A percentile compares a stretch with the other conserved stretches of the same genome.
Conservation (phyloP, 2,888 invertebrate species). For the Eupsilia transversa region DNA sequence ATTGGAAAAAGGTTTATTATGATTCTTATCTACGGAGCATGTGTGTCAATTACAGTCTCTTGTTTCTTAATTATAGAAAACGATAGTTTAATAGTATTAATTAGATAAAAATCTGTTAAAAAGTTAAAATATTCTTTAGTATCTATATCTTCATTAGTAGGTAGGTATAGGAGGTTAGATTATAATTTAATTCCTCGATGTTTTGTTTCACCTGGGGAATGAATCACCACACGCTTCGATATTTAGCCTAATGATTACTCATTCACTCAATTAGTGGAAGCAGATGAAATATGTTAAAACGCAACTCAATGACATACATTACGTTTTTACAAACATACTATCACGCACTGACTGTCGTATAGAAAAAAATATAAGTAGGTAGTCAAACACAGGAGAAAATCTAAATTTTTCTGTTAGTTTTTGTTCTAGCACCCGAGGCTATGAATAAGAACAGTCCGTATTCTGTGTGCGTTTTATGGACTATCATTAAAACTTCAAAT, state of each 20-base stretch:
- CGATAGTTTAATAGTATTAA: neutral
- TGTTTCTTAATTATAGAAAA: slow-evolving; percentile 2
- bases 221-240: slow-evolving; percentile 1
- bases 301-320: slow-evolving; percentile 6
- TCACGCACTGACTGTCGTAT: neutral
- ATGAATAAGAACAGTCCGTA: slow-evolving; percentile 55
- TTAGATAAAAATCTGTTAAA: neutral
- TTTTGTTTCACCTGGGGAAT: neutral
- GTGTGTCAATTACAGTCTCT: slow-evolving; percentile 5
- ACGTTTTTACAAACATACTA: neutral
- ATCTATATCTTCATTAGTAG: neutral
- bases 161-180: neutral
- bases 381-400: slow-evolving; percentile 9
- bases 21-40: slow-evolving; percentile 28
- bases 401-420: slow-evolving; percentile 22
- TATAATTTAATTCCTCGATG: neutral
- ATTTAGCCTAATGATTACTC: slow-evolving; percentile 1
- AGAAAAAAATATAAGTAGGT: neutral
- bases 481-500: slow-evolving; percentile 77
- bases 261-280: neutral
- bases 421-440: slow-evolving; percentile 63
- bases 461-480: slow-evolving; percentile 65
- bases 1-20: slow-evolving; percentile 33
- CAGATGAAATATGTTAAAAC: neutral
- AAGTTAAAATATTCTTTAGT: neutral